Evolutionary conservation across 2,113 vertebrate genomes (phyloP).

Genomic region (Pogonocichla stellata): DNA sequence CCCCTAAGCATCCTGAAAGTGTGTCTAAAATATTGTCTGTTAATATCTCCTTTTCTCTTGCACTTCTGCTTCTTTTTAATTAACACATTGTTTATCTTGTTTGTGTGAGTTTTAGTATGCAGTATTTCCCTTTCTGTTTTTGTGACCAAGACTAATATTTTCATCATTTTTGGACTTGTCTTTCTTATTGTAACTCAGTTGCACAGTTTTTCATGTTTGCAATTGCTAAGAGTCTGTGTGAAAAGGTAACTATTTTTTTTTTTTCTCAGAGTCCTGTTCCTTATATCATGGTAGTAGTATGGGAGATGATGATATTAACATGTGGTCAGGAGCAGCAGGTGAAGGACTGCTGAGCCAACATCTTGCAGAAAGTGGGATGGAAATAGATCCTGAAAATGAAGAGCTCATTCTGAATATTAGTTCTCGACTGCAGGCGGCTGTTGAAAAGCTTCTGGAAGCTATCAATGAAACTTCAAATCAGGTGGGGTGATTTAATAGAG

Average conservation of each 20-base stretch:
- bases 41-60: slow-evolving; percentile 55
- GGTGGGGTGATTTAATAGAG: slow-evolving; percentile 71
- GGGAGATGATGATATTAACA: slow-evolving; percentile 43
- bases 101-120: slow-evolving; percentile 5
- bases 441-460: slow-evolving; percentile 90
- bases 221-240: neutral
- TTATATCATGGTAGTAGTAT: slow-evolving; percentile 57
- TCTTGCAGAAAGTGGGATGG: slow-evolving; percentile 74
- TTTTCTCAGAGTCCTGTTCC: slow-evolving; percentile 50
- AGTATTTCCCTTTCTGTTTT: neutral
- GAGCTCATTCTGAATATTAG: slow-evolving; percentile 83
- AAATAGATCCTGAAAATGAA: slow-evolving; percentile 83
- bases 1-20: neutral
- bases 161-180: neutral
- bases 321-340: slow-evolving; percentile 74
- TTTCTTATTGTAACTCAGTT: neutral
- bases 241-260: neutral
- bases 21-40: neutral
- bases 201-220: neutral
- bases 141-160: neutral
- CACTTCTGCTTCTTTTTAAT: slow-evolving; percentile 20
- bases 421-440: slow-evolving; percentile 84
- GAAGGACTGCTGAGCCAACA: slow-evolving; percentile 78
- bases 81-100: neutral
- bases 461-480: slow-evolving; percentile 87